A percentile compares a stretch with the other conserved stretches of the same genome.
phyloP scores from a whole-genome alignment of 2,113 vertebrate genomes.

The Daphoenositta chrysoptera region DNA sequence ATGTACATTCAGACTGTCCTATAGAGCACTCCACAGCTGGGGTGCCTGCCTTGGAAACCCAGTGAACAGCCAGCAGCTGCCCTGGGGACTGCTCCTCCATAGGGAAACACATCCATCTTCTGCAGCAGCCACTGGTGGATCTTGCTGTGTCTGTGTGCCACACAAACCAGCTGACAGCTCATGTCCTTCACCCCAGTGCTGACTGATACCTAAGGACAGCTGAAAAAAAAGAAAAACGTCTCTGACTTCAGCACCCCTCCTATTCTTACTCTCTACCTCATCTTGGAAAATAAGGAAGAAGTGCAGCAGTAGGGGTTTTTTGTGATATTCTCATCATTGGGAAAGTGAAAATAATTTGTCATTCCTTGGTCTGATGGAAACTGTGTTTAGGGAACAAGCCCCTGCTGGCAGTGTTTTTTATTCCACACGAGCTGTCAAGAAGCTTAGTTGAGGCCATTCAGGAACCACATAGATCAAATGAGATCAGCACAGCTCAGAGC shows the following conservation, averaged over 20 bases:
- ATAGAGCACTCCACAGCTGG: neutral
- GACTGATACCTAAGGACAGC: slow-evolving; percentile 42
- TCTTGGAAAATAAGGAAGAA: slow-evolving; percentile 37
- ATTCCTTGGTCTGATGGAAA: slow-evolving; percentile 52
- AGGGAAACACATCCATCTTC: neutral
- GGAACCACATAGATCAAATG: neutral
- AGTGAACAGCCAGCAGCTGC: neutral
- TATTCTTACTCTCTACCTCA: neutral
- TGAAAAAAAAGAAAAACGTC: slow-evolving; percentile 35
- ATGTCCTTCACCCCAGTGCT: neutral
- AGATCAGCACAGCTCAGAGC: neutral
- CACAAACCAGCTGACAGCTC: neutral
- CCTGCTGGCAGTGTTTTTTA: slow-evolving; percentile 41
- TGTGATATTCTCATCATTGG: slow-evolving; percentile 38
- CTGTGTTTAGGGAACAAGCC: slow-evolving; percentile 30
- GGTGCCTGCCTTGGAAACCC: neutral
- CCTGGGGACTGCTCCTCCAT: neutral
- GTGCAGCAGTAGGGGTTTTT: neutral
- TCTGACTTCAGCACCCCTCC: neutral
- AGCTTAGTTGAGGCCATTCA: slow-evolving; percentile 19
- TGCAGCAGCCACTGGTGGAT: neutral
- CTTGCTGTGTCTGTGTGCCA: neutral
- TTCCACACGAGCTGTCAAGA: slow-evolving; percentile 43
- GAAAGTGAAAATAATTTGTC: slow-evolving; percentile 66
- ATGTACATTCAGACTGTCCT: neutral